These are phyloP conservation scores for Orchesella cincta DNA, from an alignment of 1,140 invertebrate genomes.

Conservation along the genomic window DNA sequence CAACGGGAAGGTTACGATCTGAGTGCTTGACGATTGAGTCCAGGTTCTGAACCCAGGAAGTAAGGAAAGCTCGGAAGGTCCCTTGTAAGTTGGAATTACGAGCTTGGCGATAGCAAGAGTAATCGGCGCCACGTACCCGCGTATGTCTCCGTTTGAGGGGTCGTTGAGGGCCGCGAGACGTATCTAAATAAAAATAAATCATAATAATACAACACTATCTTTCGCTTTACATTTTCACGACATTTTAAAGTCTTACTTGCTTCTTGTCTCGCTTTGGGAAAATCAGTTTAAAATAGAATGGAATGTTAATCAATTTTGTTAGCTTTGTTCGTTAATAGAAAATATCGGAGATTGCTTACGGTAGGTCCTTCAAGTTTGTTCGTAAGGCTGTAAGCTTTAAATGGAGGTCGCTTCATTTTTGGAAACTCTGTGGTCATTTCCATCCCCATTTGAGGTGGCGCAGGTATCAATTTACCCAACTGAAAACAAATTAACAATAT, in stretches of 20 bases:
- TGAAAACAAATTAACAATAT: too few species aligned
- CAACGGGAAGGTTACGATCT: constrained; percentile 85
- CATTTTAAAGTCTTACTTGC: constrained; percentile 15
- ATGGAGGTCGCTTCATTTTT: constrained; percentile 68
- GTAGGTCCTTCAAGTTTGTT: constrained; percentile 75
- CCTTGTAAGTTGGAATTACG: constrained; percentile 76
- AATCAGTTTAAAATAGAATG: constrained; percentile 2
- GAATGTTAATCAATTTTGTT: too few species aligned
- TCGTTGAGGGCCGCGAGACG: constrained; percentile 90
- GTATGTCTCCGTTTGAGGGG: constrained; percentile 84
- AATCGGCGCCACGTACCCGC: constrained; percentile 84
- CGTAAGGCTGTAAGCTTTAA: constrained; percentile 78
- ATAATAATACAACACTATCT: not conserved
- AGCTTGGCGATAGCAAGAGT: constrained; percentile 88
- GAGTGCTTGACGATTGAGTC: constrained; percentile 84
- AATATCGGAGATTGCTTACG: too few species aligned
- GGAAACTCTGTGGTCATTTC: constrained; percentile 53
- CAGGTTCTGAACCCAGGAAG: constrained; percentile 85
- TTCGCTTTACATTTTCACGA: not conserved
- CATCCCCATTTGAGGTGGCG: constrained; percentile 68
- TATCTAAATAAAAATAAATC: constrained; percentile 65
- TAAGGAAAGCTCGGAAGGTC: constrained; percentile 91
- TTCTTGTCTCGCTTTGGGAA: not conserved
- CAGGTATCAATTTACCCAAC: constrained; percentile 73
- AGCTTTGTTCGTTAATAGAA: too few species aligned